Base-by-base conservation (phyloP, 2,797 vertebrate species). In the Lophotriccus pileatus region DNA sequence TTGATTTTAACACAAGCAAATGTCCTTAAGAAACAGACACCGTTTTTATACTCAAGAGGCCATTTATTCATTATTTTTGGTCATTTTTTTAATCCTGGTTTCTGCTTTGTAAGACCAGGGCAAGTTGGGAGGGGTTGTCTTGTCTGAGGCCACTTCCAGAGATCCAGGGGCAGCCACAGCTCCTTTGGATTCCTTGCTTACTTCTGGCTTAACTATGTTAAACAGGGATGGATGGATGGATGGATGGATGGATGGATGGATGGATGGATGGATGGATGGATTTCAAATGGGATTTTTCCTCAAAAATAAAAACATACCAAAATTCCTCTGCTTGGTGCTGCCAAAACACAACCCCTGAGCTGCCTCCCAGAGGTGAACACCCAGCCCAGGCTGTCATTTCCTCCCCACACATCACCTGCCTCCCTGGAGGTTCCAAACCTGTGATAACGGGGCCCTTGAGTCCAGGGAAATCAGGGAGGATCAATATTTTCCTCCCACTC, bases 11-110 rank as follows among this genome's bases (percentile, higher is more conserved):
- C 49, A 95, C 83, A 79, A 84, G 74, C 39, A 96, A 95, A 88
- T 36, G 74, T 96, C 94, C 96, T 97, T 95, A 94, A 87, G 96
- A 94, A 97, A 89, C 81, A 96, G 95, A 89, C 93, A 73, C 73
- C 43, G 93, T 46, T 83, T 83, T 94, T 97, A 89, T 96, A 89
- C 97, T 94, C 96, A 52, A 78, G 96, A 90, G 97, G 89, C 93
- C 93, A 98, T 98, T 97, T 97, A 97, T 52, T 95, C 80, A 76
- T 93, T 95, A 5, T 64, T 84, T 93, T 85, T 16, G 87, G 84
- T 60, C 67, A 28, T 92, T 90, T 46, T 94, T 93, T 90, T 43
- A 14, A 93, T 80, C 50, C 41, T 81, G 46, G 43, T 73, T 92
- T 94, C 75, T 96, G 77, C 84, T 96, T 95, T 70, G 5, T 46